These are phyloP conservation scores for Sturnus vulgaris DNA, from an alignment of 2,113 vertebrate genomes.

Conservation along the genomic window DNA sequence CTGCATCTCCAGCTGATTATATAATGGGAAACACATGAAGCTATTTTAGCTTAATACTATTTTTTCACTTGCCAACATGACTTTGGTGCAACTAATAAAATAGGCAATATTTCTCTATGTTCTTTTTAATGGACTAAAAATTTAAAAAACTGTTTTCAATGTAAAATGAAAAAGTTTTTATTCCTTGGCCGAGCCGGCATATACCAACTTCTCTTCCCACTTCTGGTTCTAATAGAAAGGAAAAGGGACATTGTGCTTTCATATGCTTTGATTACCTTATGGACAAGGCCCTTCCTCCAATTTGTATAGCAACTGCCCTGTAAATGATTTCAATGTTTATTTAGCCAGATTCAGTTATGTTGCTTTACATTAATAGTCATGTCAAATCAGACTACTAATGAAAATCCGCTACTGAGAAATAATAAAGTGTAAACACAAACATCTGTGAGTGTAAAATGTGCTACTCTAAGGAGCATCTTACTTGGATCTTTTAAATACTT, in stretches of 20 bases:
- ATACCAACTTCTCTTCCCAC: background rate
- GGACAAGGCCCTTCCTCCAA: background rate
- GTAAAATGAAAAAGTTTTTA: slow-evolving; percentile 47
- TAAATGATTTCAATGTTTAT: slow-evolving; percentile 18
- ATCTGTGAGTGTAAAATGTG: background rate
- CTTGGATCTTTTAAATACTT: background rate
- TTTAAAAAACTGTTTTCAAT: slow-evolving; percentile 33
- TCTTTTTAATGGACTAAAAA: slow-evolving; percentile 57
- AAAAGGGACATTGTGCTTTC: slow-evolving; percentile 48
- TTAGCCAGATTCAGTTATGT: background rate
- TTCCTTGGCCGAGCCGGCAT: slow-evolving; percentile 36
- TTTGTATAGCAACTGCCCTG: background rate
- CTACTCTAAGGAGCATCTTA: background rate
- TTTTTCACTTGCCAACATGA: slow-evolving; percentile 65
- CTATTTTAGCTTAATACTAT: slow-evolving; percentile 63
- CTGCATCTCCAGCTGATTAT: slow-evolving; percentile 50
- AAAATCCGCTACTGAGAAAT: slow-evolving; percentile 10
- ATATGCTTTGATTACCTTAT: background rate
- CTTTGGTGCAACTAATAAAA: slow-evolving; percentile 67
- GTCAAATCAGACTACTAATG: slow-evolving; percentile 14
- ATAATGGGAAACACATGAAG: slow-evolving; percentile 65
- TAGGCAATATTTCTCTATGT: slow-evolving; percentile 55
- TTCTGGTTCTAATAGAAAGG: slow-evolving; percentile 60
- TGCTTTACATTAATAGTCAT: background rate
- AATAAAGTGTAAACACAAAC: background rate